Conservation (phyloP, 2,113 vertebrate species). For the Cyphomyrus plagiostoma region DNA sequence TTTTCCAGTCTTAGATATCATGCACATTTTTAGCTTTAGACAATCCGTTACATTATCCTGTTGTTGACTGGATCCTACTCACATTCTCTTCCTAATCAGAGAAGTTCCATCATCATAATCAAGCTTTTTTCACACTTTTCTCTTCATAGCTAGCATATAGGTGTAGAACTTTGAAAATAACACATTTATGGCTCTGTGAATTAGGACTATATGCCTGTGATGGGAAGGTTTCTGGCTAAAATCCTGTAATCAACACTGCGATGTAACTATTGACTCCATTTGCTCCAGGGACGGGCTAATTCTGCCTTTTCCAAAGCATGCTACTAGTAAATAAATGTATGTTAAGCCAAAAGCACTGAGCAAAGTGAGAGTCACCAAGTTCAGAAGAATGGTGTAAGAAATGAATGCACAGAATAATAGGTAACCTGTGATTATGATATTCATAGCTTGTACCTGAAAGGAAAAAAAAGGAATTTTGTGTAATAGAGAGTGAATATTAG, state of each 20-base stretch:
- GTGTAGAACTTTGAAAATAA: background rate
- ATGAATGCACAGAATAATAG: background rate
- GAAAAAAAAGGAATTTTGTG: background rate
- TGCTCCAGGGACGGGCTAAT: background rate
- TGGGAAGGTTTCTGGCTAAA: background rate
- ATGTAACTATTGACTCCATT: background rate
- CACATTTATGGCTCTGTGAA: background rate
- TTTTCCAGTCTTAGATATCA: constrained; percentile 38
- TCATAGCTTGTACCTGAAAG: background rate
- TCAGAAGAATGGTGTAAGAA: background rate
- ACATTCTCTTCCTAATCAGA: background rate
- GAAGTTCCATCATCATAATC: background rate
- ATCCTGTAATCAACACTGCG: background rate
- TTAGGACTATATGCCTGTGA: background rate
- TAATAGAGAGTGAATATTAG: background rate
- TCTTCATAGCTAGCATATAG: background rate
- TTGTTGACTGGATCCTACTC: background rate
- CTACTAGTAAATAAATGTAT: background rate
- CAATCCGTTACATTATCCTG: background rate
- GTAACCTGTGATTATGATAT: background rate
- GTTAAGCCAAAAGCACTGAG: background rate
- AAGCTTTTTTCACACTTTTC: background rate
- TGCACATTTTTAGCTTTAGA: background rate
- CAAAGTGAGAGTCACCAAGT: background rate
- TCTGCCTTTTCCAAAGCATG: background rate